A percentile compares a stretch with the other conserved stretches of the same genome.
Evolutionary conservation across 2,888 invertebrate species (phyloP).

Genomic region (Eudemis profundana): DNA sequence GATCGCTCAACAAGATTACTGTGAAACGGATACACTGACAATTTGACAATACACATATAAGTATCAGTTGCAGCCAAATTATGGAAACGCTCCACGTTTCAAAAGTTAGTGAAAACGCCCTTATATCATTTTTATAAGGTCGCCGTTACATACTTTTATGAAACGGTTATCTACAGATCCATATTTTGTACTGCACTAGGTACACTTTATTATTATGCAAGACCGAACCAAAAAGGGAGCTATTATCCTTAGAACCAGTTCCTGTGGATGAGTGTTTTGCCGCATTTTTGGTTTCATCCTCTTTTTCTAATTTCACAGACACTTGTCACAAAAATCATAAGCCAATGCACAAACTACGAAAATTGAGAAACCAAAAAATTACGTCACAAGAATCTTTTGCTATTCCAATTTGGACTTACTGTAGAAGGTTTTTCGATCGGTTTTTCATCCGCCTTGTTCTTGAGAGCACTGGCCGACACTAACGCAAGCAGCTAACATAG

Average conservation of each 20-base stretch:
- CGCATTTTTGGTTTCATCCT: background rate
- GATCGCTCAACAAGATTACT: slow-evolving; percentile 3
- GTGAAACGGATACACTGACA: too few species aligned
- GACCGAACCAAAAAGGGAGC: background rate
- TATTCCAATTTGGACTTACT: slow-evolving; percentile 65
- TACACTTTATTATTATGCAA: too few species aligned
- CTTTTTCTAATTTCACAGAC: slow-evolving; percentile 13
- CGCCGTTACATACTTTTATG: too few species aligned
- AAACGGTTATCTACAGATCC: too few species aligned
- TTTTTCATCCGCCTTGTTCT: slow-evolving; percentile 60
- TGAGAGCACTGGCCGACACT: slow-evolving; percentile 70
- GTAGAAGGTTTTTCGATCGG: slow-evolving; percentile 60
- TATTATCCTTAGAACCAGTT: background rate
- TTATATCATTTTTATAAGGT: too few species aligned
- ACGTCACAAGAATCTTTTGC: slow-evolving; percentile 39
- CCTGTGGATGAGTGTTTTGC: background rate
- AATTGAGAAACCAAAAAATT: slow-evolving; percentile 21
- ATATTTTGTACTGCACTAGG: too few species aligned
- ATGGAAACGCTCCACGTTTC: too few species aligned
- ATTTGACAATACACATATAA: too few species aligned
- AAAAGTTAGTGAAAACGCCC: too few species aligned
- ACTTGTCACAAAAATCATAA: slow-evolving; percentile 29
- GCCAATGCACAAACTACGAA: slow-evolving; percentile 39
- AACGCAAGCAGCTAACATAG: slow-evolving; percentile 76
- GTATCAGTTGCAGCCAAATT: too few species aligned